Percentiles rank a stretch among this genome's conserved stretches.
These are phyloP conservation scores for Phylloscopus trochiloides DNA, from an alignment of 2,113 vertebrate genomes.

Conservation along the genomic window DNA sequence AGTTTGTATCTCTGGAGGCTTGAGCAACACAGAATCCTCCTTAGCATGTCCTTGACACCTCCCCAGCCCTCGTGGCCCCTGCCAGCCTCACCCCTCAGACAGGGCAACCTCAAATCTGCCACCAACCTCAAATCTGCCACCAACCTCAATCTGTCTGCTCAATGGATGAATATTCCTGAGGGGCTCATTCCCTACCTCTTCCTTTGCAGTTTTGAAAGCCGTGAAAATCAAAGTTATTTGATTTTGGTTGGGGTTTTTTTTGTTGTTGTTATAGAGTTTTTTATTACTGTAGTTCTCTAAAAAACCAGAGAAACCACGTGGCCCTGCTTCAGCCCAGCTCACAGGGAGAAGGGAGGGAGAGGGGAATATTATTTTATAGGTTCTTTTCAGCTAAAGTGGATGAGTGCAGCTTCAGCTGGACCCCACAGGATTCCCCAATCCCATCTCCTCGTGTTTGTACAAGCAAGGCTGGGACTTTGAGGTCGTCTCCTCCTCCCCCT, in stretches of 20 bases:
- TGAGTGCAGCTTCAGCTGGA: not conserved
- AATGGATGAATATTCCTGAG: not conserved
- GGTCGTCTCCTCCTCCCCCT: accelerated
- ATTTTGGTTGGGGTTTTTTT: not conserved
- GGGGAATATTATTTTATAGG: accelerated
- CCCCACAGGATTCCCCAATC: not conserved
- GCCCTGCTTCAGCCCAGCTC: not conserved
- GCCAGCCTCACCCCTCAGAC: not conserved
- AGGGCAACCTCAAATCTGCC: not conserved
- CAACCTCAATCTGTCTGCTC: not conserved
- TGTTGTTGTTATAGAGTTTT: not conserved
- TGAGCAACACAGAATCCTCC: not conserved
- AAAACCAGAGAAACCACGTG: not conserved
- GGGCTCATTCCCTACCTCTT: not conserved
- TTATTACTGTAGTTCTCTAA: not conserved
- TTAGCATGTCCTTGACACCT: not conserved
- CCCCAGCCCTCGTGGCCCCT: not conserved
- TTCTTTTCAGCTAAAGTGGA: not conserved
- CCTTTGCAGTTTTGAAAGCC: not conserved
- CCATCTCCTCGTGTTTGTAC: not conserved
- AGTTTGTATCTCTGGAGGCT: not conserved
- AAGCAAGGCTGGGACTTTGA: not conserved
- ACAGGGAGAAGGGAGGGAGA: not conserved
- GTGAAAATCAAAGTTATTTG: accelerated
- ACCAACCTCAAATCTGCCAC: not conserved